Percentiles rank a stretch among this genome's conserved stretches.
Conservation (phyloP, 2,113 vertebrate genomes). For the Nibea albiflora region DNA sequence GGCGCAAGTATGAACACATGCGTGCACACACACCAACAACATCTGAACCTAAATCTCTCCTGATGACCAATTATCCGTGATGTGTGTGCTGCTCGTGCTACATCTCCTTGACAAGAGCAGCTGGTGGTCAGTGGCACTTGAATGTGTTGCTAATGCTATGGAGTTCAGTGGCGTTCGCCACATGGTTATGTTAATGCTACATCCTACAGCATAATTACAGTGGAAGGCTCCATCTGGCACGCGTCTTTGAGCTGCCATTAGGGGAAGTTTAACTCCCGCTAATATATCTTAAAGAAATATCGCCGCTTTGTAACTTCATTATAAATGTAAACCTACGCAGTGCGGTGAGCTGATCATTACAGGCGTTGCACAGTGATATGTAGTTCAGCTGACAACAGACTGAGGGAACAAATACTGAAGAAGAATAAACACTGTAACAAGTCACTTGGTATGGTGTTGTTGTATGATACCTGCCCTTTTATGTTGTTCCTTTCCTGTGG, state of each 20-base stretch:
- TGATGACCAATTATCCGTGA: constrained; percentile 28
- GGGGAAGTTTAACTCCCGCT: background rate
- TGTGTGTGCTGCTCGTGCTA: constrained; percentile 4
- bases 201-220: background rate
- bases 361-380: background rate
- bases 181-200: constrained; percentile 1
- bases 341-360: constrained; percentile 13
- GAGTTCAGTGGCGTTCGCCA: constrained; percentile 13
- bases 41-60: background rate
- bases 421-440: constrained; percentile 14
- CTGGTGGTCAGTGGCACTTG: constrained; percentile 15
- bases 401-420: constrained; percentile 26
- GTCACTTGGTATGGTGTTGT: constrained; percentile 11
- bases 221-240: background rate
- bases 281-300: background rate
- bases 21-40: background rate
- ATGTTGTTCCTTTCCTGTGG: background rate
- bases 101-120: constrained; percentile 26
- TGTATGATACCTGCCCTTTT: background rate
- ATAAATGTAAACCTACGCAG: background rate
- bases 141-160: constrained; percentile 4
- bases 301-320: background rate
- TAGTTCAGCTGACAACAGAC: constrained; percentile 8
- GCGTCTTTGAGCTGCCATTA: background rate
- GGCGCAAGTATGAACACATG: background rate